phyloP scores from a whole-genome alignment of 2,113 vertebrate species.

The Cololabis saira region DNA sequence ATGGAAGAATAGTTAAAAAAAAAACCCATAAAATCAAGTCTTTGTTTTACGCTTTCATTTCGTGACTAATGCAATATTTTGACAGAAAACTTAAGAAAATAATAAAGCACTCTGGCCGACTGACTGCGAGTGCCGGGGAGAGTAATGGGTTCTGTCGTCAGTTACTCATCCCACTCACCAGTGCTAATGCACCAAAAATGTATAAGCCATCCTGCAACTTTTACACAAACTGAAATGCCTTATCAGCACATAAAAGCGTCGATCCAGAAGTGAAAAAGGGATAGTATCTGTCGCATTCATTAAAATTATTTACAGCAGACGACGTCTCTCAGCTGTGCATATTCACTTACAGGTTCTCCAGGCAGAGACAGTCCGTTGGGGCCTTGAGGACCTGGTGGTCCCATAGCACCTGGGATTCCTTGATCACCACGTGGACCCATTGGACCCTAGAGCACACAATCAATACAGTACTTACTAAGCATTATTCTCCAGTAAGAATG shows the following conservation, averaged over 20 bases:
- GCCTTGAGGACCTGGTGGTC: slow-evolving; percentile 95
- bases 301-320: background rate
- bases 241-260: slow-evolving; percentile 1
- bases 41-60: slow-evolving; percentile 22
- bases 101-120: slow-evolving; percentile 13
- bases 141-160: slow-evolving; percentile 17
- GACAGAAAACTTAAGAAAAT: slow-evolving; percentile 49
- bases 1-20: slow-evolving; percentile 1
- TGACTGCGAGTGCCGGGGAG: slow-evolving; percentile 14
- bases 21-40: background rate
- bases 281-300: background rate
- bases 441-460: slow-evolving; percentile 81
- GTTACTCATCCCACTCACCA: slow-evolving; percentile 40
- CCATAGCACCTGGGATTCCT: slow-evolving; percentile 89
- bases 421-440: slow-evolving; percentile 90
- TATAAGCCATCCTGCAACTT: slow-evolving; percentile 1
- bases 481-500: slow-evolving; percentile 1
- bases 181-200: slow-evolving; percentile 20
- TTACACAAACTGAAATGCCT: slow-evolving; percentile 16
- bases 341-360: slow-evolving; percentile 88
- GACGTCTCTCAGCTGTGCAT: background rate
- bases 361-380: slow-evolving; percentile 94
- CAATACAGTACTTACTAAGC: slow-evolving; percentile 17
- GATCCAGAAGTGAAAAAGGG: background rate
- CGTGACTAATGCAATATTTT: slow-evolving; percentile 54